Conservation (phyloP, 2,113 vertebrate genomes). For the Bos javanicus region DNA sequence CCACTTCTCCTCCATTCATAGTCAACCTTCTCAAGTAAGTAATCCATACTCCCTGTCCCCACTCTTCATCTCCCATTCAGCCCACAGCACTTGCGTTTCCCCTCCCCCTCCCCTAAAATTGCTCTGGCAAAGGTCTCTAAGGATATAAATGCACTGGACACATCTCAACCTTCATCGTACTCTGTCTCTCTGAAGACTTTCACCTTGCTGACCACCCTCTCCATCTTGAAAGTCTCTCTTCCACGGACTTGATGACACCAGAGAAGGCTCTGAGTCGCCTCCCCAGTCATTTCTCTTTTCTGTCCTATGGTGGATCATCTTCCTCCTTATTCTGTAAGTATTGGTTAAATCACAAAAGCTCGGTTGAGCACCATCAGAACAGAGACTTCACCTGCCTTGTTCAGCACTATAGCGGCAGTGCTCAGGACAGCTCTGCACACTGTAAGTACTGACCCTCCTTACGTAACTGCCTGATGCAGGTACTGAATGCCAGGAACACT, state of each 20-base stretch:
- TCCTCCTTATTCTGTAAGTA: background rate
- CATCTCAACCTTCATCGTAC: background rate
- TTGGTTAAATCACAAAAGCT: background rate
- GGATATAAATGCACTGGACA: background rate
- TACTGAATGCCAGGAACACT: background rate
- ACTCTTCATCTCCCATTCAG: background rate
- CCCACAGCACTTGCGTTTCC: background rate
- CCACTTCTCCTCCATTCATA: background rate
- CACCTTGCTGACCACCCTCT: background rate
- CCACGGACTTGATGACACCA: background rate
- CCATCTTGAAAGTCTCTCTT: background rate
- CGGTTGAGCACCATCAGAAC: background rate
- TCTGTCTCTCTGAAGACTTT: background rate
- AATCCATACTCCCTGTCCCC: too few species aligned
- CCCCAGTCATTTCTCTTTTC: background rate
- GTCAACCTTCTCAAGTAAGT: background rate
- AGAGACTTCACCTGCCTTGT: background rate
- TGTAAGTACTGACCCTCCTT: background rate
- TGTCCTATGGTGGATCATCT: background rate
- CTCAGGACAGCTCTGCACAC: background rate
- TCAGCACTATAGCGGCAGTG: background rate
- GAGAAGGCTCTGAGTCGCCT: background rate
- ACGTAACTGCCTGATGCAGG: background rate
- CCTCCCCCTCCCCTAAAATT: background rate
- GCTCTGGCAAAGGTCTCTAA: background rate